Evolutionary conservation across 2,888 invertebrate species (phyloP).

Genomic region (Cosmia pyralina): DNA sequence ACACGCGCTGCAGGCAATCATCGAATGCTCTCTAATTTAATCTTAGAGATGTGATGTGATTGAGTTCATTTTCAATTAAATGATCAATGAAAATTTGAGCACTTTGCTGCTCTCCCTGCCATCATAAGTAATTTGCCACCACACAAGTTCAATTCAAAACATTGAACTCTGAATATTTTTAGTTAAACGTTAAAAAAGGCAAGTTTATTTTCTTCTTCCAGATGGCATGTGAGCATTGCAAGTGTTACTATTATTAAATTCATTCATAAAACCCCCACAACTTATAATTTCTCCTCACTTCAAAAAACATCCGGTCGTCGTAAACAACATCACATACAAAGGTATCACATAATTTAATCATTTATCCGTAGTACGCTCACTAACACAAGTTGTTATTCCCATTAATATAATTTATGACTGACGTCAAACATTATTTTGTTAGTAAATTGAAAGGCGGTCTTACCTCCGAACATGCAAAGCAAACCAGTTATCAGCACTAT

Average conservation of each 20-base stretch:
- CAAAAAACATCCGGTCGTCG: not conserved
- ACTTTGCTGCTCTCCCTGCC: not conserved
- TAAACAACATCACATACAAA: constrained; percentile 26
- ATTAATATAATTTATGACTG: constrained; percentile 49
- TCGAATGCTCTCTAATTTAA: not conserved
- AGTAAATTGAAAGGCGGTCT: constrained; percentile 71
- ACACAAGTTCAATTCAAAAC: not conserved
- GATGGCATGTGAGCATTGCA: not conserved
- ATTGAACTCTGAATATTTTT: not conserved
- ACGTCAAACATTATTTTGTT: constrained; percentile 50
- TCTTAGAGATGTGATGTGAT: not conserved
- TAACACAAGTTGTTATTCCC: constrained; percentile 21
- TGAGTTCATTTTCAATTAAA: not conserved
- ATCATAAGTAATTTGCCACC: not conserved
- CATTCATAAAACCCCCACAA: constrained; percentile 15
- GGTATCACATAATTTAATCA: constrained; percentile 14
- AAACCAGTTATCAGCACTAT: constrained; percentile 81
- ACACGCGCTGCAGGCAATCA: not conserved
- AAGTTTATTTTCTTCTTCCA: not conserved
- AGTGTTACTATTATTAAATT: constrained; percentile 14
- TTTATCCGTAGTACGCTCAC: constrained; percentile 4
- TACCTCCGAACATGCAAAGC: constrained; percentile 84
- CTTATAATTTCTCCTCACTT: not conserved
- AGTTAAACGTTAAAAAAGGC: not conserved
- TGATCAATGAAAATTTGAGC: not conserved